phyloP scores from a whole-genome alignment of 2,113 vertebrate genomes.

The Dasyurus viverrinus region DNA sequence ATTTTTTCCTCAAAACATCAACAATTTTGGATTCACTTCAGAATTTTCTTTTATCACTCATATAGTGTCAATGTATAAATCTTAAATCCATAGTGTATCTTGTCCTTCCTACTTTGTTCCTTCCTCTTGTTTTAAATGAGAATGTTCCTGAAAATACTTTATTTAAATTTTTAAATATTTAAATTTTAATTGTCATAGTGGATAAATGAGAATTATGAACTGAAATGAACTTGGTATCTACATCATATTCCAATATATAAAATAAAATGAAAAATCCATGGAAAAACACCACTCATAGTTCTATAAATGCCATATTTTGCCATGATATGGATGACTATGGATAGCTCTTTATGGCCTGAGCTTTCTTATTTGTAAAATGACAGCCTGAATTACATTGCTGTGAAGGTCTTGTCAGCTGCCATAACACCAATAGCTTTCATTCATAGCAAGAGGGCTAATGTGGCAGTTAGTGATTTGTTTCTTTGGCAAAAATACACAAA shows the following conservation, averaged over 20 bases:
- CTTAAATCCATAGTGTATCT: background rate
- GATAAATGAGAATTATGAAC: background rate
- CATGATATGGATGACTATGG: background rate
- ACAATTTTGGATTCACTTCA: background rate
- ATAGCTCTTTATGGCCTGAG: background rate
- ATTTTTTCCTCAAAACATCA: background rate
- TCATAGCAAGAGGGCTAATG: background rate
- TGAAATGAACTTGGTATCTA: background rate
- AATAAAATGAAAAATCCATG: background rate
- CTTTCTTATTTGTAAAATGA: background rate
- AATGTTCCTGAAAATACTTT: background rate
- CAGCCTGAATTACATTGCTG: background rate
- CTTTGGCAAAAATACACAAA: background rate
- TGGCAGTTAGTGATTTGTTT: background rate
- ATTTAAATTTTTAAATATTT: background rate
- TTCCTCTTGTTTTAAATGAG: background rate
- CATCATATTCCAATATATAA: background rate
- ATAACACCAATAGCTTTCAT: background rate
- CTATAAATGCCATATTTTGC: background rate
- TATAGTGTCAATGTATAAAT: background rate
- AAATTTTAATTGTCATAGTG: background rate
- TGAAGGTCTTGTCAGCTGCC: background rate
- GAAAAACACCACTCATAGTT: background rate
- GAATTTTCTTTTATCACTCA: background rate
- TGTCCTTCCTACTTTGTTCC: background rate